A percentile compares a stretch with the other conserved stretches of the same genome.
Evolutionary conservation across 1,140 invertebrate species (phyloP).

Genomic region (Gyrodactylus bullatarudis): DNA sequence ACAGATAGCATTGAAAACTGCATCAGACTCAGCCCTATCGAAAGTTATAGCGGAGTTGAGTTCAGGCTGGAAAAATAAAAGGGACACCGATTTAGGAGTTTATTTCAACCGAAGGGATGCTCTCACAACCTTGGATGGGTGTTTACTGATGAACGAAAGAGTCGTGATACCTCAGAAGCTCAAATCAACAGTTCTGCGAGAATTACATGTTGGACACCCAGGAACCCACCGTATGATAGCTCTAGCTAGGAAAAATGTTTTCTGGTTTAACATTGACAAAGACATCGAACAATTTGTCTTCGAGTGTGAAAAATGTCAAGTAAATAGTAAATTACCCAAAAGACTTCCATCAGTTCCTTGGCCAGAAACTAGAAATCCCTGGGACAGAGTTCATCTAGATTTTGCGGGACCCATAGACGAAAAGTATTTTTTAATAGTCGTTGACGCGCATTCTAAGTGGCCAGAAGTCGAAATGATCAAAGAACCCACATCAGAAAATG

Average conservation of each 20-base stretch:
- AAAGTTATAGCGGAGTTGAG: not conserved
- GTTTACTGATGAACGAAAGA: conserved; percentile 7
- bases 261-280: conserved; percentile 20
- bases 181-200: conserved; percentile 12
- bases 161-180: conserved; percentile 11
- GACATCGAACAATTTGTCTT: conserved; percentile 13
- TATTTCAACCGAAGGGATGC: not conserved
- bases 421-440: conserved; percentile 16
- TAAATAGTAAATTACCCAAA: not conserved
- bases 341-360: conserved; percentile 12
- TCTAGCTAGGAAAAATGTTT: conserved; percentile 16
- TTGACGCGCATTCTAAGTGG: conserved; percentile 20
- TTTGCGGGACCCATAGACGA: conserved; percentile 20
- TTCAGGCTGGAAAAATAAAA: not conserved
- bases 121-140: not conserved
- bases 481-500: too few species aligned
- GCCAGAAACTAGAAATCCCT: conserved; percentile 16
- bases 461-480: conserved; percentile 16
- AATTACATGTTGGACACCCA: conserved; percentile 18
- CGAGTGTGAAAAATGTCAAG: conserved; percentile 9
- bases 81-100: not conserved
- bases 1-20: not conserved
- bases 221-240: conserved; percentile 20
- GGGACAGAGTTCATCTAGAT: conserved; percentile 22
- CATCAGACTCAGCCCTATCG: not conserved